Evolutionary conservation across 2,797 vertebrate genomes (phyloP).

Genomic region (Caiman crocodilus): DNA sequence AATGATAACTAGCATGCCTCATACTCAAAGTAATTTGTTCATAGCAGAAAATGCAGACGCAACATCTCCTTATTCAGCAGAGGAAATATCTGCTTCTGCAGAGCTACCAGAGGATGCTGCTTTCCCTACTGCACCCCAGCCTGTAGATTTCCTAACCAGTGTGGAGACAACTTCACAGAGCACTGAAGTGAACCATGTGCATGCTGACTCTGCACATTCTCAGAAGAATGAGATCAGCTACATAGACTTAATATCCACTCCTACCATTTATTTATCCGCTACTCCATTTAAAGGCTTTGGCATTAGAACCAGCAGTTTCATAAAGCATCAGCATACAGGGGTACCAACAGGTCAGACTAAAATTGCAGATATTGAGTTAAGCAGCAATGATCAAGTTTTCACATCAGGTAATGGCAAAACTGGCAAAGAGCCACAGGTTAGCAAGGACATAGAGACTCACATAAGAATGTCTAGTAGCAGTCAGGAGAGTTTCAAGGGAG

Average conservation of each 20-base stretch:
- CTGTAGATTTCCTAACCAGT: accelerated
- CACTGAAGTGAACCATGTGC: neutral
- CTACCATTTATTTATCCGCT: neutral
- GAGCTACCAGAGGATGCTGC: conserved; percentile 22
- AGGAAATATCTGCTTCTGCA: conserved; percentile 45
- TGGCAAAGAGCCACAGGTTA: neutral
- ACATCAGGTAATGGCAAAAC: neutral
- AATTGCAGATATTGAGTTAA: accelerated
- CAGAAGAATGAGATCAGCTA: neutral
- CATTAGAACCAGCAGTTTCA: neutral
- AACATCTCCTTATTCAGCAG: neutral
- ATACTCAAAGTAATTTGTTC: neutral
- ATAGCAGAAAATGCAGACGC: neutral
- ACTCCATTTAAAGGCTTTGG: neutral
- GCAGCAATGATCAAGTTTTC: neutral
- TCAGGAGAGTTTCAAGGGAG: neutral
- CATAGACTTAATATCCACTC: neutral
- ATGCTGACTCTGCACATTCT: neutral
- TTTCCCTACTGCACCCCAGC: conserved; percentile 17
- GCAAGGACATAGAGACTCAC: neutral
- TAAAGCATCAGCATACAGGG: neutral
- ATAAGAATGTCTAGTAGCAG: neutral
- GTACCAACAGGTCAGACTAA: neutral
- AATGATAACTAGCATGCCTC: neutral
- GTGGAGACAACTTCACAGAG: neutral